These are phyloP conservation scores for Antedon mediterranea DNA, from an alignment of 53 echinoderm and acorn worm genomes.

Conservation along the genomic window DNA sequence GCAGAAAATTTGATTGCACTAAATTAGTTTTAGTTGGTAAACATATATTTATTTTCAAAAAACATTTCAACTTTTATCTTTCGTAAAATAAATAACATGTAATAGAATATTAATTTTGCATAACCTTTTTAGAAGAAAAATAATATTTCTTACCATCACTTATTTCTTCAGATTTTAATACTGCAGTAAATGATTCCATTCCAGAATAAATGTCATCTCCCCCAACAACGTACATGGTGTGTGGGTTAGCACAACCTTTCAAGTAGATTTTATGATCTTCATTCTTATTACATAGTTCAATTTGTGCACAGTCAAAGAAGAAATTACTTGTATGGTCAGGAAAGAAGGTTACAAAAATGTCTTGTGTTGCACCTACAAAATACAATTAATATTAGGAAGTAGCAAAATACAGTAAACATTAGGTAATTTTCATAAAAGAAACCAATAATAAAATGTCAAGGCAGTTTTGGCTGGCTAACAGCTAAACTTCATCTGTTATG, in stretches of 20 bases:
- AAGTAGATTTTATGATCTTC: constrained; percentile 55
- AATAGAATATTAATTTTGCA: too few relatives aligned
- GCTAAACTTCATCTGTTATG: too few relatives aligned
- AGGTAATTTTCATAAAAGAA: too few relatives aligned
- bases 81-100: too few relatives aligned
- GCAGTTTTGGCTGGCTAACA: too few relatives aligned
- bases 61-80: too few relatives aligned
- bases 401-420: too few relatives aligned
- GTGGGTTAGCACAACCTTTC: constrained; percentile 60
- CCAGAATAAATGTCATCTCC: constrained; percentile 55
- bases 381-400: too few relatives aligned
- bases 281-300: constrained; percentile 80
- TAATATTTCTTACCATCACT: constrained; percentile 24
- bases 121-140: neutral
- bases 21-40: too few relatives aligned
- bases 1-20: too few relatives aligned
- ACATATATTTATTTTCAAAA: too few relatives aligned
- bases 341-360: constrained; percentile 69
- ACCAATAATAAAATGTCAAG: too few relatives aligned
- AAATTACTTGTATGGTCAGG: constrained; percentile 87
- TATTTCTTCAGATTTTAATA: constrained; percentile 50
- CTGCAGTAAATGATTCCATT: constrained; percentile 57
- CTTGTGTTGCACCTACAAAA: constrained; percentile 81
- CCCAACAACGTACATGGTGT: constrained; percentile 74
- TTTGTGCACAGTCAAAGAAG: constrained; percentile 60